Base-by-base conservation (phyloP, 2,888 invertebrate genomes). In the Pherbina coryleti region DNA sequence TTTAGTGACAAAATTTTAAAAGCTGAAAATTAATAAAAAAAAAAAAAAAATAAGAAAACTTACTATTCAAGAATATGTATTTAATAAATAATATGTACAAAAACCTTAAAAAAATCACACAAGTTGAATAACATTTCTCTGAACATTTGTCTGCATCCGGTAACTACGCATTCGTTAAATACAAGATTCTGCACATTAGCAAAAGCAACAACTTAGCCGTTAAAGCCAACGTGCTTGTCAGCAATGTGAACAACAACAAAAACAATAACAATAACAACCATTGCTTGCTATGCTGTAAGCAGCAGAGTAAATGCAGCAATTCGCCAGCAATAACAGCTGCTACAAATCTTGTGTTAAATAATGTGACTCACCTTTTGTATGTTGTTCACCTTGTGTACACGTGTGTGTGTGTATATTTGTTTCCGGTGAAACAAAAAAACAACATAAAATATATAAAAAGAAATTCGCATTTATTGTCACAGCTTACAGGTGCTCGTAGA, bases 381-480 rank as follows among this genome's bases (percentile, higher is more conserved):
- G 44, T 11, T 1, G 3, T 11, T 44, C 14, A 14, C 44, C n/a
- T 31, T 37, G 37, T 49, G 60, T 70, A 17, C 19, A 9, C 34
- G 64, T 49, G 49, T 62, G 64, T 37, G 28, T 64, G 60, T n/a
- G 11, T 67, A 69, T 34, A 51, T 51, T 62, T 57, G 75, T 51
- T 55, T 62, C 55, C 28, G 28, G 25, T 62, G 8, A 3, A 3
- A 25, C 8, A 19, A 55, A 55, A 3, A 55, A n/a, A 19, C 22
- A 8, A 31, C 1, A 62, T 14, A 19, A 37, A 37, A 37, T 37
- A 8, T 14, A 44, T 37, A 44, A 44, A 44, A 11, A 44, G 11
- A 44, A 11, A 44, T 44, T 11, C 44, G 7, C 44, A 44, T 44
- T 44, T 11, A 44, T 44, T 11, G 44, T 44, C 44, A 3, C 44